Base-by-base conservation (phyloP, 1,140 invertebrate genomes). In the Drosophila arizonae region DNA sequence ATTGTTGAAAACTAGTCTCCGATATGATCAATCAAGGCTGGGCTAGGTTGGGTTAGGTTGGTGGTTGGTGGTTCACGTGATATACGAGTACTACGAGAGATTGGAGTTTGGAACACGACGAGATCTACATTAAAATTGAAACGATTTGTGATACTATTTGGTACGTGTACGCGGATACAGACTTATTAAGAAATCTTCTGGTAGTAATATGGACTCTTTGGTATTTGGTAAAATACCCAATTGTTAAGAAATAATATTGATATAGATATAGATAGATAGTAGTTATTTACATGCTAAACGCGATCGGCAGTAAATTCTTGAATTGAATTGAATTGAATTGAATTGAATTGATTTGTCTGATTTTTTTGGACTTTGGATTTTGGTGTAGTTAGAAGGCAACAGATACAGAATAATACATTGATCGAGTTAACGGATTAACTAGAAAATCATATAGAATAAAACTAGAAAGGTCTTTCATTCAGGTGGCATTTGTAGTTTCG, bases 121-220 rank as follows among this genome's bases (percentile, higher is more conserved):
- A 52, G 39, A 24, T 60, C 39, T 60, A 67, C 54, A 10, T 66
- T 24, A 24, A 48, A 21, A 62, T 30, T 43, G 11, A 10, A 39
- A 63, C 28, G 43, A 48, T 28, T 30, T 21, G 39, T 61, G 30
- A 41, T 73, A 46, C 50, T 56, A 48, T 43, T 43, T 13, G 33
- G 17, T 46, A 46, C 41, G 6, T 43, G 51, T 74, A 71, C 79
- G 84, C 68, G 72, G 77, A 75, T 46, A 76, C 65, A 81, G 79
- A 74, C 90, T 91, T 91, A 91, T 91, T 91, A 91, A 91, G 90
- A 91, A 91, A 91, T 90, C 90, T 91, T 91, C 90, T 91, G 90
- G 90, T 85, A 91, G 90, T 91, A 91, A 89, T 91, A 91, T 91
- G 90, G 90, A 91, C 90, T 91, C 90, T 91, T 91, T 91, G 90